A percentile compares a stretch with the other conserved stretches of the same genome.
phyloP scores from a whole-genome alignment of 2,113 vertebrate species.

The Abramis brama region DNA sequence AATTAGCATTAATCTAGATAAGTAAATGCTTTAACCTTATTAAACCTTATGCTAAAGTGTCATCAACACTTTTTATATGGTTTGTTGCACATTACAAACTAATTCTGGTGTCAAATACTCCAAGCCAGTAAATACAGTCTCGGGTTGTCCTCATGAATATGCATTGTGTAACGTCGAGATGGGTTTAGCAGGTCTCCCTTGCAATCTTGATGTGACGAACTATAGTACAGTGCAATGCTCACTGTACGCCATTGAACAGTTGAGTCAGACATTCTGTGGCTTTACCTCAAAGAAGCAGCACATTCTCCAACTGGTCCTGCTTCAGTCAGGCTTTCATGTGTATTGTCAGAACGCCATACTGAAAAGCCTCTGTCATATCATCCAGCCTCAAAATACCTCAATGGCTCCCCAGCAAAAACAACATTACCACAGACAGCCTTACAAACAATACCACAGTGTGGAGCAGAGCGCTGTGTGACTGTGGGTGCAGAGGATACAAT shows the following conservation, averaged over 20 bases:
- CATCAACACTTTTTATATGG: background rate
- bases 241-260: background rate
- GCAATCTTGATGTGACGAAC: background rate
- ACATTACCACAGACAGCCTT: constrained; percentile 35
- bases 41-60: background rate
- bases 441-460: constrained; percentile 43
- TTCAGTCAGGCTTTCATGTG: constrained; percentile 13
- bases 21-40: background rate
- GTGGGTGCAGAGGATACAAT: constrained; percentile 17
- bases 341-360: constrained; percentile 8
- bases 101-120: background rate
- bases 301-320: background rate
- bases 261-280: background rate
- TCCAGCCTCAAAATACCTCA: background rate
- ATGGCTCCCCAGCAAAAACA: constrained; percentile 26
- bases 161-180: background rate
- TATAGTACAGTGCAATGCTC: background rate
- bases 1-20: background rate
- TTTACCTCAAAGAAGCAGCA: constrained; percentile 9
- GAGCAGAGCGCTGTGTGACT: constrained; percentile 24
- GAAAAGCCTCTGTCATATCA: constrained; percentile 17
- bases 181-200: background rate
- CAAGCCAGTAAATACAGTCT: background rate
- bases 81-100: background rate
- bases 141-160: background rate